Evolutionary conservation across 2,888 invertebrate genomes (phyloP), one percentile per base, ranked within the genome.

Genomic region (Ceratothoa steindachneri): DNA sequence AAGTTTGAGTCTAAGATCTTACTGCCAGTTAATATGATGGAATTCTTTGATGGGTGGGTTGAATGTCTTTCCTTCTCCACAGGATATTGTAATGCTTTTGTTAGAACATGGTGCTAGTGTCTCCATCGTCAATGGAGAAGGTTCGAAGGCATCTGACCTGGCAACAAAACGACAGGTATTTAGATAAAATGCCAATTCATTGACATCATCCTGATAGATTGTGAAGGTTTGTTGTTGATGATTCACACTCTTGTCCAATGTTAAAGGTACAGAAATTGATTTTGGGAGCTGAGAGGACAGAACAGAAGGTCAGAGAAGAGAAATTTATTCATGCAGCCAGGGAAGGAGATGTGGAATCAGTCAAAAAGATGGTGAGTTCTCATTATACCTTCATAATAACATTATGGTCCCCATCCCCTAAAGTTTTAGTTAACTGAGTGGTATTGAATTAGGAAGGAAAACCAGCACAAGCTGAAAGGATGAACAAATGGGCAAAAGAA

Each of bases 61-160:
- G n/a, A n/a, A n/a, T n/a, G n/a, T n/a, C n/a, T n/a, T n/a, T n/a
- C n/a, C n/a, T n/a, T n/a, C n/a, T 41, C 76, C 82, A 0, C 82
- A 90, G 90, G 89, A 89, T 74, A 83, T 89, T 73, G 89, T 90
- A 27, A 87, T 88, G 55, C 83, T 88, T 0, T 84, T 90, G 0
- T 82, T 90, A 4, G 86, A 88, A 80, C 84, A 88, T 82, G 88
- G 88, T 82, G 90, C 90, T 0, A 88, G 89, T 80, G 87, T 90
- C 0, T 87, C 87, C 77, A 85, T 89, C 68, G 87, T 88, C 83
- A 90, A 90, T 81, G 88, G 89, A 0, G 89, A 89, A 81, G 89
- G 89, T 0, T 86, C 87, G 28, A 87, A 87, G 0, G 87, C 90
- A 9, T 71, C 71, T 9, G 73, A 73, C 30, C 67, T 77, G 4